Percentiles rank a stretch among this genome's conserved stretches.
Evolutionary conservation across 2,888 invertebrate genomes (phyloP).

Genomic region (Euspilapteryx auroguttella): DNA sequence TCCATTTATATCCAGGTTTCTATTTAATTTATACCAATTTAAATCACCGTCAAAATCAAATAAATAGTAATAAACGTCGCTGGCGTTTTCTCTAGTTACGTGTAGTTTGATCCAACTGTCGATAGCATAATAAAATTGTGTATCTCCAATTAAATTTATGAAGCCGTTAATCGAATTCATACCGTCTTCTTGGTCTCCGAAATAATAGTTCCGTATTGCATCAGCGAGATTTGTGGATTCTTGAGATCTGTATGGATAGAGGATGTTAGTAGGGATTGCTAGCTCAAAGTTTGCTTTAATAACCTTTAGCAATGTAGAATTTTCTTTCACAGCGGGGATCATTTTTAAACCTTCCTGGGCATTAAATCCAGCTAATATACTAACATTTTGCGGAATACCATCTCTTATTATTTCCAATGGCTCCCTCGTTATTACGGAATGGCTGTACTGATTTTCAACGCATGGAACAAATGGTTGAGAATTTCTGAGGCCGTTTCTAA

Average conservation of each 20-base stretch:
- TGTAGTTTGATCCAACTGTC: conserved; percentile 10
- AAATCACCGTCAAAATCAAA: conserved; percentile 12
- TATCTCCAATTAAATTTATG: conserved; percentile 12
- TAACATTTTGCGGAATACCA: conserved; percentile 23
- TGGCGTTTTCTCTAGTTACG: conserved; percentile 6
- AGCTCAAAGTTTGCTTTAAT: conserved; percentile 13
- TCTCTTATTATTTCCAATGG: conserved; percentile 18
- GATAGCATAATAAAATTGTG: conserved; percentile 9
- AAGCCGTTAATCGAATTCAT: conserved; percentile 5
- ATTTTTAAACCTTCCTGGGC: conserved; percentile 22
- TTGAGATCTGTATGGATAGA: conserved; percentile 12
- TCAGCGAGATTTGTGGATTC: conserved; percentile 11
- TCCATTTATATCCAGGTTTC: conserved; percentile 7
- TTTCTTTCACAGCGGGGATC: conserved; percentile 8
- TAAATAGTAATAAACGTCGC: conserved; percentile 10
- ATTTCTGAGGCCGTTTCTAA: conserved; percentile 10
- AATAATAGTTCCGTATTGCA: conserved; percentile 14
- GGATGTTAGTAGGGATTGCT: conserved; percentile 15
- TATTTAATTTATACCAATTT: conserved; percentile 8
- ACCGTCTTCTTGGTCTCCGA: conserved; percentile 9
- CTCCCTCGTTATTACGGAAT: conserved; percentile 20
- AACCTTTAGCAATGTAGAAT: conserved; percentile 7
- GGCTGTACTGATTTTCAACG: conserved; percentile 19
- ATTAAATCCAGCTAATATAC: conserved; percentile 27
- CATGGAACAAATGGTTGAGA: conserved; percentile 22